Evolutionary conservation across 1,140 invertebrate genomes (phyloP), one percentile per base, ranked within the genome.

Genomic region (Heliconius melpomene): DNA sequence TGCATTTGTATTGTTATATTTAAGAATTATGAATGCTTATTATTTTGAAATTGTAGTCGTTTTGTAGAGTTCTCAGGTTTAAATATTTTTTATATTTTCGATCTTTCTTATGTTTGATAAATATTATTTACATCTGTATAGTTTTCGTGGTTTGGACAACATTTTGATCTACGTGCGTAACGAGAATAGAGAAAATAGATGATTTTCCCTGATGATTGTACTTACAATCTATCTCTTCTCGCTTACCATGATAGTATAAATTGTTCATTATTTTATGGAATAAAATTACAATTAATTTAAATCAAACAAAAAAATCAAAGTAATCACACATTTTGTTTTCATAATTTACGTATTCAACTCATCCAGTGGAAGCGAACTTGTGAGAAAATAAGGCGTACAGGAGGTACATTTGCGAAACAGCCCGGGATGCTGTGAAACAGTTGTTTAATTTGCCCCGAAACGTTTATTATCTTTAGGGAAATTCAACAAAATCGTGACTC

Each of bases 391-490:
- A 77, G 36, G 74, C 74, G 66, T 71, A 60, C 38, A 11, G 40
- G 20, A 77, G 36, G 75, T 60, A 77, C 75, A 66, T 57, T 77
- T 40, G 60, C 23, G 50, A 71, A 71, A 77, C 75, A 71, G 75
- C 16, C 36, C 71, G 71, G 71, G 36, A 72, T 72, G 71, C 70
- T 32, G 20, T n/a, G 76, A 83, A 84, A 83, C 84, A 84, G 74
- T 81, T 83, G 86, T 85, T 85, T 87, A 83, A 85, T 86, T 87
- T 83, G 81, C 78, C 79, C 83, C 79, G 77, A 84, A 87, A 84
- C 84, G 82, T 86, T 86, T 86, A 86, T 87, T 87, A 87, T 87
- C 86, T 87, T 87, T 83, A 84, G 84, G 86, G 83, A 87, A 86
- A 87, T 87, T 87, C 79, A 84, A 83, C 83, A 79, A 76, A 83